Percentiles rank a stretch among this genome's conserved stretches.
Evolutionary conservation across 2,113 vertebrate species (phyloP).

Genomic region (Glareola pratincola): DNA sequence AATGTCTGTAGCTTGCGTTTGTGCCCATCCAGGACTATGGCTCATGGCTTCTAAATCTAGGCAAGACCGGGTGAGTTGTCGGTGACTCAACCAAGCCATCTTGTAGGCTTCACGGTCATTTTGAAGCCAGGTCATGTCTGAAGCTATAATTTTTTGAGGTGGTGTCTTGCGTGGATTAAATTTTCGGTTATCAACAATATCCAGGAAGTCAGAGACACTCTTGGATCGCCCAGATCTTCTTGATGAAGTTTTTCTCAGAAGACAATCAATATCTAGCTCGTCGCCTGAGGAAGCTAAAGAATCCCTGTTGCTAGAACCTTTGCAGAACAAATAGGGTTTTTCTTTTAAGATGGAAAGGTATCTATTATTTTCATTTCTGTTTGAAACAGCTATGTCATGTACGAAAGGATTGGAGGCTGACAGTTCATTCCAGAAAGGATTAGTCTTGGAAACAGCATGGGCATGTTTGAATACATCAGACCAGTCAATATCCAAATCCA

Average conservation of each 20-base stretch:
- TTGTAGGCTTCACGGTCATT: conserved; percentile 92
- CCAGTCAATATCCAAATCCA: conserved; percentile 52
- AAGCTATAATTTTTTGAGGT: conserved; percentile 68
- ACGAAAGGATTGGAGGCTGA: conserved; percentile 92
- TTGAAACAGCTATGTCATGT: conserved; percentile 83
- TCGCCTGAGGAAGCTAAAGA: conserved; percentile 86
- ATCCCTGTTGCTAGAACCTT: conserved; percentile 73
- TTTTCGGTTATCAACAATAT: conserved; percentile 73
- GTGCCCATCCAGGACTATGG: conserved; percentile 93
- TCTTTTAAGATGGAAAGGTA: conserved; percentile 74
- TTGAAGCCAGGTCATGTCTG: conserved; percentile 84
- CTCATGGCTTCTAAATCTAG: conserved; percentile 87
- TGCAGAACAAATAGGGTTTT: conserved; percentile 70
- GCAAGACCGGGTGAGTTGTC: conserved; percentile 90
- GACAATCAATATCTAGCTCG: conserved; percentile 80
- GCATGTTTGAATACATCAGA: conserved; percentile 24
- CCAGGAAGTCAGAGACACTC: conserved; percentile 89
- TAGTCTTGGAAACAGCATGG: conserved; percentile 65
- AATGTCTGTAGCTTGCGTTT: conserved; percentile 88
- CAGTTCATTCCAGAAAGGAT: conserved; percentile 92
- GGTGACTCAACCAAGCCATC: conserved; percentile 93
- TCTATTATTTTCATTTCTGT: conserved; percentile 62
- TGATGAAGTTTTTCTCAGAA: conserved; percentile 68
- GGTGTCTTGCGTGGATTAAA: conserved; percentile 33
- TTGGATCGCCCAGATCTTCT: conserved; percentile 83